A percentile compares a stretch with the other conserved stretches of the same genome.
phyloP scores from a whole-genome alignment of 1,140 invertebrate species.

The Octopus bimaculoides region DNA sequence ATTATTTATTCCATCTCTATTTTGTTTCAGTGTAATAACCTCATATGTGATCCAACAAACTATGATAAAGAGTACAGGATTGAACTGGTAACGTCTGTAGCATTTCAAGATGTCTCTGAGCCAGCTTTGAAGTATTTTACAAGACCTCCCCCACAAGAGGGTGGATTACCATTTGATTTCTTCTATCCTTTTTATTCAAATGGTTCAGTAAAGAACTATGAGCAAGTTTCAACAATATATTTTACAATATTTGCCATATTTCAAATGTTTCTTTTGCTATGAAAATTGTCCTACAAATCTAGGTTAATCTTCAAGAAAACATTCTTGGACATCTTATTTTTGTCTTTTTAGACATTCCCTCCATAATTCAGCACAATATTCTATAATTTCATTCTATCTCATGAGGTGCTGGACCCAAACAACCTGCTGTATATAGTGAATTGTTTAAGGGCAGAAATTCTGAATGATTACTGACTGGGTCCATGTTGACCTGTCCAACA shows the following conservation, averaged over 20 bases:
- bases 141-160: conserved; percentile 64
- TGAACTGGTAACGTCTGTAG: conserved; percentile 56
- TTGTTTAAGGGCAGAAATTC: too few relatives aligned
- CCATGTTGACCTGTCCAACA: too few relatives aligned
- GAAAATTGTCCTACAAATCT: too few relatives aligned
- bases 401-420: too few relatives aligned
- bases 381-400: background rate
- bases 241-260: too few relatives aligned
- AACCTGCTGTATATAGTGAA: too few relatives aligned
- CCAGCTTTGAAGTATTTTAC: conserved; percentile 61
- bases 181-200: conserved; percentile 66
- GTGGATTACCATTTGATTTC: conserved; percentile 69
- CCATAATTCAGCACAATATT: background rate
- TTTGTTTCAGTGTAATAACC: too few relatives aligned
- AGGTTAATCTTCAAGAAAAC: background rate
- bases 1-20: too few relatives aligned
- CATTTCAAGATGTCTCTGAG: conserved; percentile 64
- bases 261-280: too few relatives aligned
- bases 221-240: background rate
- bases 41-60: too few relatives aligned
- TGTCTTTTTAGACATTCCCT: background rate
- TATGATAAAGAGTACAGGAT: background rate
- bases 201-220: background rate
- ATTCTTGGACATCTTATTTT: conserved; percentile 1
- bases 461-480: too few relatives aligned